A percentile compares a stretch with the other conserved stretches of the same genome.
Evolutionary conservation across 2,797 vertebrate genomes (phyloP).

Genomic region (Podarcis lilfordi): DNA sequence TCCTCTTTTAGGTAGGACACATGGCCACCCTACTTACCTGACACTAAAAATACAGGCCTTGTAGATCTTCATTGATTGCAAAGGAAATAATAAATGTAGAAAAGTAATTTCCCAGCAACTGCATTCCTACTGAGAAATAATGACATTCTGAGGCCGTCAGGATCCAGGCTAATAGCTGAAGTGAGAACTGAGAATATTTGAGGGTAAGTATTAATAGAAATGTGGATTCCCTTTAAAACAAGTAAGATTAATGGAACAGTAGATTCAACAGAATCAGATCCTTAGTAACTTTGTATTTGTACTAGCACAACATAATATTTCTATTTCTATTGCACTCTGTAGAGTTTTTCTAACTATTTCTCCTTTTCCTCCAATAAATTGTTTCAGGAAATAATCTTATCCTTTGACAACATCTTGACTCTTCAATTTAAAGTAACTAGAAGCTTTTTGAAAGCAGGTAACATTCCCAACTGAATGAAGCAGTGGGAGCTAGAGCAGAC

Average conservation of each 20-base stretch:
- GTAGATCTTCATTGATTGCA: not conserved
- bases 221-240: not conserved
- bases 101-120: not conserved
- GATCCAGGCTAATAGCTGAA: not conserved
- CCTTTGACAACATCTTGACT: not conserved
- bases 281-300: not conserved
- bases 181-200: not conserved
- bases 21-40: no score
- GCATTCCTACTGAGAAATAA: not conserved
- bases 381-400: not conserved
- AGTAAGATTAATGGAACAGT: not conserved
- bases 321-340: not conserved
- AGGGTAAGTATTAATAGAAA: not conserved
- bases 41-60: not conserved
- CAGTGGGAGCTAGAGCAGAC: conserved; percentile 65
- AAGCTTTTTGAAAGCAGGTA: conserved; percentile 8
- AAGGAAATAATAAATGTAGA: not conserved
- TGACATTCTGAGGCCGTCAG: not conserved
- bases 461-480: conserved; percentile 64
- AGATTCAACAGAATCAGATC: not conserved
- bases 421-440: conserved; percentile 10
- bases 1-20: no score
- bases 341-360: not conserved
- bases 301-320: not conserved
- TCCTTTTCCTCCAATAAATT: not conserved